phyloP scores from a whole-genome alignment of 1,140 invertebrate genomes.

The Ephestia elutella region DNA sequence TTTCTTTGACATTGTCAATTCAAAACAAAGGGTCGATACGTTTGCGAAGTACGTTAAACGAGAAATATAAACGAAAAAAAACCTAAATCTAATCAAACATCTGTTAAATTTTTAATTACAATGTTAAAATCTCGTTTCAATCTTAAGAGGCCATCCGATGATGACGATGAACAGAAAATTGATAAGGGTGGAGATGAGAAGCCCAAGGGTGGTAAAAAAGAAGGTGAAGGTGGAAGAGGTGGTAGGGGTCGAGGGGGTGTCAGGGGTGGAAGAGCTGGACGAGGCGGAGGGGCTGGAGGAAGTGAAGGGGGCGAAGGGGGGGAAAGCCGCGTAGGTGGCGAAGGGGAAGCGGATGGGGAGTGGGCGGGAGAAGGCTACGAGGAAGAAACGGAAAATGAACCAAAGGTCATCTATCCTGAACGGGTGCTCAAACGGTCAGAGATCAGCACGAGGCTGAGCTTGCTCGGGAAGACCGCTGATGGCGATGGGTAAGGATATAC shows the following conservation, averaged over 20 bases:
- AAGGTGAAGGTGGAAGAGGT: neutral
- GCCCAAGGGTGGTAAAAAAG: neutral
- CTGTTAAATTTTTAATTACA: neutral
- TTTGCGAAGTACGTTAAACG: too few relatives aligned
- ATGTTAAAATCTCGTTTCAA: slow-evolving; percentile 54
- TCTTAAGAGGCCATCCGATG: slow-evolving; percentile 17
- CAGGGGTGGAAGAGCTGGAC: neutral
- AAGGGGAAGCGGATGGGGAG: slow-evolving; percentile 9
- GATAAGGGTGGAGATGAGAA: neutral
- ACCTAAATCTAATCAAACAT: too few relatives aligned
- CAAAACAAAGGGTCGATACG: too few relatives aligned
- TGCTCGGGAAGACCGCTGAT: slow-evolving; percentile 59
- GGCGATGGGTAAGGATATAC: slow-evolving; percentile 54
- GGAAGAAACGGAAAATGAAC: slow-evolving; percentile 16
- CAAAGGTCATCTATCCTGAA: slow-evolving; percentile 16
- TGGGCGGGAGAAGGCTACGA: slow-evolving; percentile 22
- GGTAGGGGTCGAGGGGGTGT: neutral
- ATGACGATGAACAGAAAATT: neutral
- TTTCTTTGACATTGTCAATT: too few relatives aligned
- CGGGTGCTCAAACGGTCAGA: slow-evolving; percentile 44
- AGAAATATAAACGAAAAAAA: too few relatives aligned
- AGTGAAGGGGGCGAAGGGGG: neutral
- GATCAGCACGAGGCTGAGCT: slow-evolving; percentile 48
- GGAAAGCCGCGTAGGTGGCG: neutral
- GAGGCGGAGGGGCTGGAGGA: neutral